phyloP scores from a whole-genome alignment of 2,797 vertebrate genomes.

The Varecia variegata region DNA sequence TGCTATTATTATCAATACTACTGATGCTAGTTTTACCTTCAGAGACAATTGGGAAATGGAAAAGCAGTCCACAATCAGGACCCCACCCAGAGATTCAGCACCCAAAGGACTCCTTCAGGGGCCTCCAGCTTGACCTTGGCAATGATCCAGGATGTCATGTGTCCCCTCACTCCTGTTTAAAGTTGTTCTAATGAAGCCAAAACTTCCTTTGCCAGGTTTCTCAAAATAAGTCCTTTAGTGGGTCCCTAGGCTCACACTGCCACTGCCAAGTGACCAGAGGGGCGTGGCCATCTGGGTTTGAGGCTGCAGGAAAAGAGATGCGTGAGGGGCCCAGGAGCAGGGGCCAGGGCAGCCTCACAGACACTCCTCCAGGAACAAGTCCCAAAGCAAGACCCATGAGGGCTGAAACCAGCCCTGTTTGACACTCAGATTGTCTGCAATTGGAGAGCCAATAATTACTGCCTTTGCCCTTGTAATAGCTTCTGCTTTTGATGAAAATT shows the following conservation, averaged over 20 bases:
- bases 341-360: background rate
- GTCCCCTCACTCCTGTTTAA: background rate
- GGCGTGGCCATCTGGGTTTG: background rate
- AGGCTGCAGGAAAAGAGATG: background rate
- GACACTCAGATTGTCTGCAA: background rate
- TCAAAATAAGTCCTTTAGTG: background rate
- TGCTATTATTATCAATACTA: background rate
- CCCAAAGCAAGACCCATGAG: background rate
- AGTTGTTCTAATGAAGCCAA: background rate
- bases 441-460: background rate
- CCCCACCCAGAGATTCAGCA: background rate
- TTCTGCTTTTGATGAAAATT: background rate
- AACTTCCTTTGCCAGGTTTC: background rate
- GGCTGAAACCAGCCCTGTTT: background rate
- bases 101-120: background rate
- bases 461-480: background rate
- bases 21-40: background rate
- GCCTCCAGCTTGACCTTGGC: background rate
- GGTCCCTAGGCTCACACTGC: background rate
- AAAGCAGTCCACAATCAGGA: background rate
- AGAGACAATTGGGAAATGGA: background rate
- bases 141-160: background rate
- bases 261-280: background rate
- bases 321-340: background rate
- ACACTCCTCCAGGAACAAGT: fast-evolving